Evolutionary conservation across 1,140 invertebrate species (phyloP), one percentile per base, ranked within the genome.

Genomic region (Eurosta solidaginis): DNA sequence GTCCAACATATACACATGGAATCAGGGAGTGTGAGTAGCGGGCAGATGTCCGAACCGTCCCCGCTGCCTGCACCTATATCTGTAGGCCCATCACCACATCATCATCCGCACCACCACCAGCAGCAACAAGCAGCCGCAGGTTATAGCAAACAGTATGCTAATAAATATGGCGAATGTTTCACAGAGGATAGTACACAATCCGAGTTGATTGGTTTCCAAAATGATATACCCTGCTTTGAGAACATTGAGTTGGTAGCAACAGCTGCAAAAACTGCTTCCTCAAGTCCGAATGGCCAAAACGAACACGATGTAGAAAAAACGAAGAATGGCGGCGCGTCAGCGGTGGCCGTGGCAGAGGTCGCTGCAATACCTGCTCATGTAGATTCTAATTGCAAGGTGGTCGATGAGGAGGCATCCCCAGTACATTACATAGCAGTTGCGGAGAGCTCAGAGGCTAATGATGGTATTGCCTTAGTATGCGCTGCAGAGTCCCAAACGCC

Each of bases 171-270:
- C 12, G 78, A 79, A 20, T 79, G 78, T 45, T 79, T 77, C 33
- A 78, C 77, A 7, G 78, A 79, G 14, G 76, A 79, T 36, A 79
- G 63, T 27, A 79, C 63, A 1, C 78, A 79, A 77, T 79, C 78
- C 36, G 78, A 79, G 74, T 80, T 86, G 14, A 86, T 86, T 63
- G 85, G 85, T 17, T 86, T 86, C 36, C 85, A 86, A 63, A 86
- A 86, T 78, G 83, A 86, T 76, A 86, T 86, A 78, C 85, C 85
- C 9, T 86, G 85, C 42, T 86, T 86, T 73, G 85, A 86, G 77
- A 86, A 82, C 10, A 86, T 86, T 25, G 82, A 82, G 6, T 25
- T 76, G 44, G 49, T 25, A 27, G 45, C 73, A 33, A 29, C n/a
- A 40, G 25, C 42, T 25, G 33, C 63, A 5, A 17, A 40, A 14